Evolutionary conservation across 2,797 vertebrate species (phyloP), one percentile per base, ranked within the genome.

Genomic region (Oceanodroma leucorhoa): DNA sequence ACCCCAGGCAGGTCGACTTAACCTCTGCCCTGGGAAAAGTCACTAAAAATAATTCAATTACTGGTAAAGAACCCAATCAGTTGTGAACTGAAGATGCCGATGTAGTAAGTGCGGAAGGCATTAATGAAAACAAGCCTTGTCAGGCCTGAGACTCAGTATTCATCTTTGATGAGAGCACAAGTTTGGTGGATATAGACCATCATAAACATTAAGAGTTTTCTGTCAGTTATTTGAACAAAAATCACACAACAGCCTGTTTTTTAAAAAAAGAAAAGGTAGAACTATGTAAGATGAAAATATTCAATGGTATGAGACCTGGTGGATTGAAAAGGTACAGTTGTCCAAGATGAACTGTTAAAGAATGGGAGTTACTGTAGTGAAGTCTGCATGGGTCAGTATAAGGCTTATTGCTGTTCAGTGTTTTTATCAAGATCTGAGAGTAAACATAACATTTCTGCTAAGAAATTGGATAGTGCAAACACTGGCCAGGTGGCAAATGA

Each of bases 351-450:
- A 30, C 14, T 61, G 4, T 27, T 65, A 66, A 69, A 32, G n/a
- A 73, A 51, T 12, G n/a, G 29, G 51, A 67, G 34, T 60, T 30
- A 67, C 27, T 38, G 16, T 14, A 64, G 43, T 19, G 41, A 62
- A 43, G 34, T 60, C 60, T 71, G 36, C 51, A 34, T 0, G 7
- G 45, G 61, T 36, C 26, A 66, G 22, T 46, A 15, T 20, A 75
- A 66, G 38, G 21, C 10, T 43, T 50, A 40, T 0, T 50, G 41
- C 41, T 40, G 4, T 58, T 87, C n/a, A 57, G 10, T 0, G 0
- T 58, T 80, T 91, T 83, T 27, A 61, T 75, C 48, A 65, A 77
- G 24, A 77, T 36, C 46, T 84, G 61, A 73, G 29, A 65, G 41
- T 51, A 72, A 84, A 65, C 14, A 11, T 54, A 77, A 72, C 4